Base-by-base conservation (phyloP, 2,113 vertebrate species). In the Delphinus delphis region DNA sequence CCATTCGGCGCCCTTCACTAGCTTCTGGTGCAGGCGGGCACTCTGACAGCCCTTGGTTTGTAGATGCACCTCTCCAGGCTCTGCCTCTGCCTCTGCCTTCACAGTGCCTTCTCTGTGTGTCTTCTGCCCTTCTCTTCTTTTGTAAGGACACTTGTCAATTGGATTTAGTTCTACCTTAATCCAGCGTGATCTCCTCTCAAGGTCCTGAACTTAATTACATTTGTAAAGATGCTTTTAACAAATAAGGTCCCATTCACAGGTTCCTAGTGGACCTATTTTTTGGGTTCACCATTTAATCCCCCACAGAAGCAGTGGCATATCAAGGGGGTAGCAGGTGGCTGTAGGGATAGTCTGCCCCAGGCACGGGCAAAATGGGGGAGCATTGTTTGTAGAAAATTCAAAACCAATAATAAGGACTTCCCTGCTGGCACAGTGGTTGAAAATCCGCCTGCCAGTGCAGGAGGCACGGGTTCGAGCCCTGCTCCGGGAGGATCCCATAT, bases 1-100 rank as follows among this genome's bases (percentile, higher is more conserved):
- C n/a, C 15, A 0, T 25, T 9, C 1, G 7, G 4, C 7, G 47
- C 47, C 36, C 2, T 8, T 28, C 33, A 3, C 8, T 10, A 8
- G 63, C 26, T 79, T 67, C n/a, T 36, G 25, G 14, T 12, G n/a
- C 31, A 0, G 2, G 33, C 13, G 14, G 85, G 11, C 47, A 3
- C 1, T 28, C 38, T 36, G 26, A 28, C 5, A 5, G 50, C 8
- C 31, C 21, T 53, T 15, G 25, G 55, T 21, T 44, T 44, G 14
- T 15, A 5, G 5, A 8, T 21, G 17, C 23, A 0, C 20, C 33
- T 2, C 9, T 73, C 1, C 1, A 4, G 10, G 12, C 71, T 41
- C 25, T 50, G 25, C n/a, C 8, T 26, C 18, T 23, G 25, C 33
- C 8, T 26, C 18, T 23, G 20, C 36, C 47, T 31, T 87, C 44